Percentiles rank a stretch among this genome's conserved stretches.
These are phyloP conservation scores for Platalea minor DNA, from an alignment of 2,797 vertebrate genomes.

Conservation along the genomic window DNA sequence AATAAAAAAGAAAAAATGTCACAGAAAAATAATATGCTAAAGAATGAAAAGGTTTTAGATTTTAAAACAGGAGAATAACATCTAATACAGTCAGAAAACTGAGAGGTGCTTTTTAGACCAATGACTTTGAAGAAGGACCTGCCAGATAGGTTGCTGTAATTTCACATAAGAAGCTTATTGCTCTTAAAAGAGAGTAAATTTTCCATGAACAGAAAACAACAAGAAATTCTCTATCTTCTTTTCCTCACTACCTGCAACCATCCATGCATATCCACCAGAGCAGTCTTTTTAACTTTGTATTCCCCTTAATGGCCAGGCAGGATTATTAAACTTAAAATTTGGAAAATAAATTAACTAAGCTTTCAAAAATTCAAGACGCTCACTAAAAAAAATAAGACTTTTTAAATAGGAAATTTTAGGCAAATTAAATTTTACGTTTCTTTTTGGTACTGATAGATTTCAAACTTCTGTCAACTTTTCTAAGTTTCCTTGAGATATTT, in stretches of 20 bases:
- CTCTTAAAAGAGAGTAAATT: not conserved
- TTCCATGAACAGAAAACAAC: not conserved
- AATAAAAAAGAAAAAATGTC: not conserved
- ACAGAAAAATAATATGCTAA: not conserved
- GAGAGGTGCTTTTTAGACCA: not conserved
- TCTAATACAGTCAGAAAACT: not conserved
- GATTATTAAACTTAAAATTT: not conserved
- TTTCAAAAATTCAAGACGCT: not conserved
- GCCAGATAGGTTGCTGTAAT: not conserved
- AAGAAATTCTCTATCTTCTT: not conserved
- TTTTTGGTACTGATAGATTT: not conserved
- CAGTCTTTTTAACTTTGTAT: not conserved
- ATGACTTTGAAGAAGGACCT: not conserved
- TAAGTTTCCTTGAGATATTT: not conserved
- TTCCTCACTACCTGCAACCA: not conserved
- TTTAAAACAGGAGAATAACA: not conserved
- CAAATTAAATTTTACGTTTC: not conserved
- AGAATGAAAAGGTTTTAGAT: not conserved
- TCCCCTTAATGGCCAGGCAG: not conserved
- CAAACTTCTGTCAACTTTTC: not conserved
- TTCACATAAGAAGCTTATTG: not conserved
- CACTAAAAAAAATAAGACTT: not conserved
- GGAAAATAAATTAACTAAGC: not conserved
- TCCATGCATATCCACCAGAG: not conserved
- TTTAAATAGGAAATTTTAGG: not conserved